Evolutionary conservation across 2,888 invertebrate genomes (phyloP), one percentile per base, ranked within the genome.

Genomic region (Drosophila subquinaria): DNA sequence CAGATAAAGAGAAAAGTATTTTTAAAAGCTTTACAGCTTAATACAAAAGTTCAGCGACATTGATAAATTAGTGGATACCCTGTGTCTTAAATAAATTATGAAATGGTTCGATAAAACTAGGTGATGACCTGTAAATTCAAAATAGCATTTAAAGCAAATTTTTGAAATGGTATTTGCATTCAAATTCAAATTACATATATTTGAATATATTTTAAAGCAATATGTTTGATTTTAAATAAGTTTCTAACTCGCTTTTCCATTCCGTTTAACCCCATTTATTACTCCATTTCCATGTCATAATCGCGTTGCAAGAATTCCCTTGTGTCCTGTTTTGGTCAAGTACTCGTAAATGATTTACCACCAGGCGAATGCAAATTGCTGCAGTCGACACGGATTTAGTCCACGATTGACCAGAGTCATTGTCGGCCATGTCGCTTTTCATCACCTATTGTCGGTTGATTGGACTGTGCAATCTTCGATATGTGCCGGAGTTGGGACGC

Each of bases 381-480:
- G 15, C 15, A 33, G 20, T 38, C 27, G 10, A 27, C 27, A 6
- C 8, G n/a, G 35, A 57, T 35, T 45, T 23, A 57, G 56, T 57
- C 35, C 11, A 11, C 23, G 10, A 30, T 30, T 30, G 6, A 27
- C 27, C 11, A 8, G 11, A 45, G 5, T 2, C 11, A 27, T 15
- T 36, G 56, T 23, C 3, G 11, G 11, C 5, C n/a, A 77, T 76
- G 76, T n/a, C 33, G 17, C 1, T 72, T 13, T 48, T 66, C 0
- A 47, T 79, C 0, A 15, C n/a, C 27, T 9, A 82, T 5, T 55
- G 67, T 30, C 63, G 78, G 10, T 20, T 23, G 1, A 63, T 82
- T 33, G 90, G 90, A 0, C 15, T 90, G 2, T 47, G 64, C 48
- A 89, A 81, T 33, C 27, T 88, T 1, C 75, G 71, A 27, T 89